Conservation (phyloP, 1,140 invertebrate species). For the Psilanteris sp. region DNA sequence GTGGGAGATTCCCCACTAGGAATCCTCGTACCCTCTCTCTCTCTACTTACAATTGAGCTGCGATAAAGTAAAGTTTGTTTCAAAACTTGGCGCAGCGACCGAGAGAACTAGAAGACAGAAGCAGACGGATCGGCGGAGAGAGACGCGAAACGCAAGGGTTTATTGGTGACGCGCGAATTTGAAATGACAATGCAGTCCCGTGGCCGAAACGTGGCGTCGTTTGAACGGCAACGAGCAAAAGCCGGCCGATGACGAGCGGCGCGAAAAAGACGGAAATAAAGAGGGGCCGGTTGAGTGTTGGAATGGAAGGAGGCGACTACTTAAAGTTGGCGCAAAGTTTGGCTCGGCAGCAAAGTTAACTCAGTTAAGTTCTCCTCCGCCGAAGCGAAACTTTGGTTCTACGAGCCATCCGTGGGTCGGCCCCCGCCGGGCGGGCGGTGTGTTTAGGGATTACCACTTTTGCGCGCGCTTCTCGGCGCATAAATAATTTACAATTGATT, state of each 20-base stretch:
- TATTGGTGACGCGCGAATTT: conserved; percentile 73
- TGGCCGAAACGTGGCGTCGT: neutral
- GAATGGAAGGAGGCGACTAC: conserved; percentile 75
- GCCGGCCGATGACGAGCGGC: no score
- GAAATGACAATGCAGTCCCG: conserved; percentile 64
- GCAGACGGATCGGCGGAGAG: conserved; percentile 6
- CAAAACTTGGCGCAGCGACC: conserved; percentile 69
- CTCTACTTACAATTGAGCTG: conserved; percentile 73
- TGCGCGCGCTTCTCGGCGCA: conserved; percentile 39
- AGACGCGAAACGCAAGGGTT: conserved; percentile 60
- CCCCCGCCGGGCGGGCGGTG: conserved; percentile 60
- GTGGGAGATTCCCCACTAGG: conserved; percentile 59
- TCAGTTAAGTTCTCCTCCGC: conserved; percentile 79
- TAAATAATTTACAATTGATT: conserved; percentile 60
- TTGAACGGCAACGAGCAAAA: no score
- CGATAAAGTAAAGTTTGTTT: conserved; percentile 79
- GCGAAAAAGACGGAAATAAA: conserved; percentile 56
- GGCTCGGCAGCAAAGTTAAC: conserved; percentile 79
- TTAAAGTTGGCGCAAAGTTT: conserved; percentile 80
- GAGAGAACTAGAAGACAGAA: conserved; percentile 9
- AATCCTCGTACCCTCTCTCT: conserved; percentile 44
- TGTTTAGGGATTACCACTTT: conserved; percentile 70
- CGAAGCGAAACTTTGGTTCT: conserved; percentile 76
- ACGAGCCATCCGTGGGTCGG: conserved; percentile 46
- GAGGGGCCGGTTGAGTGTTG: conserved; percentile 49